Evolutionary conservation across 2,113 vertebrate genomes (phyloP), one percentile per base, ranked within the genome.

Genomic region (Athene noctua): DNA sequence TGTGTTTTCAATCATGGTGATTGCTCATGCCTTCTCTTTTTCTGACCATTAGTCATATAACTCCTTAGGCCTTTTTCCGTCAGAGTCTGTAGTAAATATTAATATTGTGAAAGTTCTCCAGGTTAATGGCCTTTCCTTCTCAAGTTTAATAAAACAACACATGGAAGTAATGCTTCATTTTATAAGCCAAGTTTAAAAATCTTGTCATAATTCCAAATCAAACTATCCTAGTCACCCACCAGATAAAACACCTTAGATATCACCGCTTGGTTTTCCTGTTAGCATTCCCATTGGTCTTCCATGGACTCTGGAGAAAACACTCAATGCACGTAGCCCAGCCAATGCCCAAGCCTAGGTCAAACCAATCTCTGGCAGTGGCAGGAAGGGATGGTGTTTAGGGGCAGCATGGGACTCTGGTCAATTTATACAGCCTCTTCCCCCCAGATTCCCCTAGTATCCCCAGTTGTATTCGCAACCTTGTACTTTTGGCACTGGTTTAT

Each of bases 381-480:
- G n/a, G 26, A 68, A 11, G 8, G 15, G 9, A 20, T 63, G 47
- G 13, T n/a, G 27, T 61, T 91, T 57, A 83, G 27, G 29, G 23
- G 23, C 44, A 46, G 7, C 11, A 26, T n/a, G 34, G 9, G 5
- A 57, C 10, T 49, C 66, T 47, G 27, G 22, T 20, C 5, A 29
- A 4, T 70, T 59, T 38, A 25, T 17, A 22, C 14, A 51, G 15
- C 29, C 16, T 9, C 20, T 68, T 86, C 13, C 57, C 38, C n/a
- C 30, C 22, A 54, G 38, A 26, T 4, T 61, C 7, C 40, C 15
- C 22, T 15, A 23, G 11, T 9, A 66, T 27, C 8, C 29, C 59
- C 19, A 54, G 17, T 4, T 67, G 3, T 32, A 55, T 67, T 62
- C 27, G 42, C 7, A 4, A 1, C 25, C 8, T 72, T 2, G 1